Conservation (phyloP, 2,888 invertebrate genomes). For the Erynnis tages region DNA sequence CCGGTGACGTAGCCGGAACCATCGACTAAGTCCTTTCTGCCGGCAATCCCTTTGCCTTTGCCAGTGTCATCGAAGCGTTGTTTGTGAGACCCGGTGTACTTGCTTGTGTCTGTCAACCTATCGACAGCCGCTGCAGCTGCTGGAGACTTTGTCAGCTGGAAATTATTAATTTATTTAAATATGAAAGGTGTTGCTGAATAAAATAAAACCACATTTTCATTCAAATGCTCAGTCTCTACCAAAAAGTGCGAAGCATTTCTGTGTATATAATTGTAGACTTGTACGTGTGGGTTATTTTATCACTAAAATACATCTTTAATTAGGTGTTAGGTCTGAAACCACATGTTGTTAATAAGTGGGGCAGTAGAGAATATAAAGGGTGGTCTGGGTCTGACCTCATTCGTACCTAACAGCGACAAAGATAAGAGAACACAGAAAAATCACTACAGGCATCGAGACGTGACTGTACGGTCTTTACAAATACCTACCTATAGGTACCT, state of each 20-base stretch:
- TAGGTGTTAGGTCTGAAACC: not conserved
- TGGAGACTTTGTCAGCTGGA: conserved; percentile 67
- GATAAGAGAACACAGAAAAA: conserved; percentile 18
- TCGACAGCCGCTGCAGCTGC: conserved; percentile 83
- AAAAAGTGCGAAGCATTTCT: too few species aligned
- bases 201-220: too few species aligned
- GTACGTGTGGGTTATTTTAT: too few species aligned
- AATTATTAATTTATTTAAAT: conserved; percentile 21
- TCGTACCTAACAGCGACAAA: conserved; percentile 12
- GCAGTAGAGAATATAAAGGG: conserved; percentile 6
- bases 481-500: not conserved
- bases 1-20: conserved; percentile 91
- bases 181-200: too few species aligned
- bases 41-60: conserved; percentile 92
- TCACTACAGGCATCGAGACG: conserved; percentile 12
- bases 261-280: too few species aligned
- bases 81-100: conserved; percentile 93
- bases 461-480: not conserved
- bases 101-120: conserved; percentile 91
- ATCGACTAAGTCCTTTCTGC: conserved; percentile 88
- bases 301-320: too few species aligned
- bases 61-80: conserved; percentile 92
- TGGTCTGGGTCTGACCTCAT: conserved; percentile 14
- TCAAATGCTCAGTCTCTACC: too few species aligned
- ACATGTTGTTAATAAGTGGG: conserved; percentile 10